Evolutionary conservation across 2,888 invertebrate genomes (phyloP).

Genomic region (Hesperia comma): DNA sequence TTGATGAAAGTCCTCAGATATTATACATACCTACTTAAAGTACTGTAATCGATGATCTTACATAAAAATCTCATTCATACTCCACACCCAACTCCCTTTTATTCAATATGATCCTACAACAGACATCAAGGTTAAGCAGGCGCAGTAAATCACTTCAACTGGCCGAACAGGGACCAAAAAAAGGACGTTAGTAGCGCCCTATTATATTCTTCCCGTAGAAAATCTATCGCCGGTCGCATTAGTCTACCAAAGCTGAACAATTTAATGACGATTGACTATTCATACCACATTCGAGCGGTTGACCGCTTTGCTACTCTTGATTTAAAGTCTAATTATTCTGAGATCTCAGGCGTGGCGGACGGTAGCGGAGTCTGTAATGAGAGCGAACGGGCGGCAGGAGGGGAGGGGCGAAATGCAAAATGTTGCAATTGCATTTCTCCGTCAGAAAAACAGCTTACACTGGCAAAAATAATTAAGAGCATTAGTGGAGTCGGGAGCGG

Average conservation of each 20-base stretch:
- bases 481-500: constrained; percentile 77
- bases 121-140: constrained; percentile 42
- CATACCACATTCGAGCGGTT: constrained; percentile 79
- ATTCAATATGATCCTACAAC: constrained; percentile 43
- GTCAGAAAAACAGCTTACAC: constrained; percentile 83
- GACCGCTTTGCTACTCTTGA: constrained; percentile 81
- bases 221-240: constrained; percentile 56
- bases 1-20: not conserved
- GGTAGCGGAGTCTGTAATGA: constrained; percentile 75
- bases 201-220: constrained; percentile 44
- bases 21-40: not conserved
- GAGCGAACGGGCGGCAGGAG: constrained; percentile 54
- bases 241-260: constrained; percentile 81
- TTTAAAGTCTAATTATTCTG: constrained; percentile 82
- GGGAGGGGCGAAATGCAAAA: constrained; percentile 68
- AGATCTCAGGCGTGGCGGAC: constrained; percentile 77
- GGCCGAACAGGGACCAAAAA: constrained; percentile 42
- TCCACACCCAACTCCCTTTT: constrained; percentile 31
- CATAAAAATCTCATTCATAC: constrained; percentile 19
- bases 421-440: constrained; percentile 79
- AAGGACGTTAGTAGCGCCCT: constrained; percentile 44
- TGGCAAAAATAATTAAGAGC: constrained; percentile 83
- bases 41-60: constrained; percentile 3
- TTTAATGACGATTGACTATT: constrained; percentile 84
- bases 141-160: constrained; percentile 46